Conservation (phyloP, 2,888 invertebrate genomes). For the Globia sparganii region DNA sequence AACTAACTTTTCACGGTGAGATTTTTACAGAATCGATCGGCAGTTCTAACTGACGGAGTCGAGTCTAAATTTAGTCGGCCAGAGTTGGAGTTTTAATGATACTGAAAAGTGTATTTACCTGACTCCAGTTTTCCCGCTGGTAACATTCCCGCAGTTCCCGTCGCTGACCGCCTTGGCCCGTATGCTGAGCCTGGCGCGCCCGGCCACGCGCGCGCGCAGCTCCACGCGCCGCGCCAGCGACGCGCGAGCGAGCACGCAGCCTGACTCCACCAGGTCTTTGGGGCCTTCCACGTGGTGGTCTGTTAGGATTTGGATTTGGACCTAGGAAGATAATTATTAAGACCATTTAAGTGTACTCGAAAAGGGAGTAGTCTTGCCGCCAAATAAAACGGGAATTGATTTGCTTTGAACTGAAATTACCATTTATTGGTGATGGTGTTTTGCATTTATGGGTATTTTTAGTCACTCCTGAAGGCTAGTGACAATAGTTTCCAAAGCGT, state of each 20-base stretch:
- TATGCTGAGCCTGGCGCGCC: constrained; percentile 68
- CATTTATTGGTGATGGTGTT: not conserved
- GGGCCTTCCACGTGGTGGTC: constrained; percentile 91
- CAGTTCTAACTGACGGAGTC: too few species aligned
- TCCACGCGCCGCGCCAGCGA: constrained; percentile 74
- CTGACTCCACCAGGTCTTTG: constrained; percentile 67
- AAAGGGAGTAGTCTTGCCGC: not conserved
- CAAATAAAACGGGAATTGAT: not conserved
- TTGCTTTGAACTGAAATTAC: not conserved
- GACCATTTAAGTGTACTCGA: not conserved
- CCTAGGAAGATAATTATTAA: constrained; percentile 39
- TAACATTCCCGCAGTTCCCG: constrained; percentile 70
- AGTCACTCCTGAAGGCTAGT: not conserved
- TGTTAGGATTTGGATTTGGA: constrained; percentile 79
- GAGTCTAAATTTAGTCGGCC: not conserved
- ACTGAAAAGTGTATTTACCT: constrained; percentile 21
- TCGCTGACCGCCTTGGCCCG: constrained; percentile 70
- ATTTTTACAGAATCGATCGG: too few species aligned
- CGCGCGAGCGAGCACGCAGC: constrained; percentile 75
- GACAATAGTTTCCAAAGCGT: not conserved
- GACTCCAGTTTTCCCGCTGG: constrained; percentile 53
- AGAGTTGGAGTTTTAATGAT: not conserved
- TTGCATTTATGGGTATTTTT: not conserved
- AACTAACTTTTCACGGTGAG: too few species aligned
- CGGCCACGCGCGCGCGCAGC: constrained; percentile 69